phyloP scores from a whole-genome alignment of 2,888 invertebrate species.

The Cataglyphis livida region DNA sequence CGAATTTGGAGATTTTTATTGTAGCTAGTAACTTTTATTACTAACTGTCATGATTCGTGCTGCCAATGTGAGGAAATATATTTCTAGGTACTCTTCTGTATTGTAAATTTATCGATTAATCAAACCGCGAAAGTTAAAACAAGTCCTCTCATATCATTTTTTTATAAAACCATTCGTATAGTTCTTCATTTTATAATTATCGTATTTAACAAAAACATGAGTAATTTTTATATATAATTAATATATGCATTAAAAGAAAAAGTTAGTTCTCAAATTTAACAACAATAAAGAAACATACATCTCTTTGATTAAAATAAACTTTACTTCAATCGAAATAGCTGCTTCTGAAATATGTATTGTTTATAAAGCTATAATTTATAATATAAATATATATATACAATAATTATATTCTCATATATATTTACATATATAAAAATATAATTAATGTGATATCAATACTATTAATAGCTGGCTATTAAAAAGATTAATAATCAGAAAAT shows the following conservation, averaged over 20 bases:
- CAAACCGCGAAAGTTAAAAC: not conserved
- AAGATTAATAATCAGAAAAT: slow-evolving; percentile 47
- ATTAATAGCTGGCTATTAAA: slow-evolving; percentile 33
- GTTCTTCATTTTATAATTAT: not conserved
- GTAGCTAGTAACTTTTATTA: not conserved
- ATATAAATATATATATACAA: slow-evolving; percentile 2
- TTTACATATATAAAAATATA: slow-evolving; percentile 21
- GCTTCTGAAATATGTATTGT: slow-evolving; percentile 49
- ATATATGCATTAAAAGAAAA: not conserved
- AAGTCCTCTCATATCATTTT: not conserved
- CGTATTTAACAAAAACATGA: not conserved
- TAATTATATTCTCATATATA: not conserved
- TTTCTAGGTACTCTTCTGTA: not conserved
- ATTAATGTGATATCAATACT: slow-evolving; percentile 30
- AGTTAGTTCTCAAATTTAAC: not conserved
- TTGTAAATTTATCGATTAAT: not conserved
- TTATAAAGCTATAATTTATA: slow-evolving; percentile 45
- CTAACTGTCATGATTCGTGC: not conserved
- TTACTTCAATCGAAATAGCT: slow-evolving; percentile 45
- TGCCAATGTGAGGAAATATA: not conserved
- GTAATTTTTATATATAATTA: slow-evolving; percentile 14
- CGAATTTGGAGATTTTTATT: not conserved
- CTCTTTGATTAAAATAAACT: slow-evolving; percentile 27
- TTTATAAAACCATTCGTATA: not conserved
- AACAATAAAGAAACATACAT: not conserved